Percentiles rank a stretch among this genome's conserved stretches.
Conservation (phyloP, 2,888 invertebrate genomes). For the Lapara coniferarum region DNA sequence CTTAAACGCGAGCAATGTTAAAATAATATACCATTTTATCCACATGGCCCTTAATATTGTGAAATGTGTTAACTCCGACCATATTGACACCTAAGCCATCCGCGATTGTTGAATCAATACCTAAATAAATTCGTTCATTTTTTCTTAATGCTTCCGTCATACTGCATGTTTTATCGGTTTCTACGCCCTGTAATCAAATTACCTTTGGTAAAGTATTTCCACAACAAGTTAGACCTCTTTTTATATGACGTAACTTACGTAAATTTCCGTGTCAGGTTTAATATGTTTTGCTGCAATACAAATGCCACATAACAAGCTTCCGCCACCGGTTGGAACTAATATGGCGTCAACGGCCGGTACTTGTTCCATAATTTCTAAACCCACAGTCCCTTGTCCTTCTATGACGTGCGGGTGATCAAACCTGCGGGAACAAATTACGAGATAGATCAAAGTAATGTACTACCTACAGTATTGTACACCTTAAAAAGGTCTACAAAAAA, state of each 20-base stretch:
- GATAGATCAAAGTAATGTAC: no score
- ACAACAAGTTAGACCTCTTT: not conserved
- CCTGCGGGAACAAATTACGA: conserved; percentile 67
- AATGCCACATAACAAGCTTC: conserved; percentile 94
- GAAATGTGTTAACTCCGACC: conserved; percentile 73
- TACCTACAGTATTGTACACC: no score
- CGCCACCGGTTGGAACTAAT: conserved; percentile 95
- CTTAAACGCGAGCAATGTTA: not conserved
- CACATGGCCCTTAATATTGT: conserved; percentile 64
- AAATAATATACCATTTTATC: conserved; percentile 72
- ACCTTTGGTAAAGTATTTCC: no score
- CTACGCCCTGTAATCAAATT: conserved; percentile 27
- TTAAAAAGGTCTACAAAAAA: no score
- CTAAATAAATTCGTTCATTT: conserved; percentile 87
- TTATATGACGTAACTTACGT: conserved; percentile 84
- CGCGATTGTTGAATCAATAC: conserved; percentile 88
- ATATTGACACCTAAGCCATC: conserved; percentile 87
- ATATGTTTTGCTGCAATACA: conserved; percentile 94
- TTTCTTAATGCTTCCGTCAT: conserved; percentile 81
- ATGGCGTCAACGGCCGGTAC: conserved; percentile 93
- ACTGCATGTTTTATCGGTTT: conserved; percentile 67
- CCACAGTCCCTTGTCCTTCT: conserved; percentile 97
- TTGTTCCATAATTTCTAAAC: conserved; percentile 96
- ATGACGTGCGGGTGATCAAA: conserved; percentile 97
- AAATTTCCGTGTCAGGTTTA: conserved; percentile 91